phyloP scores from a whole-genome alignment of 2,888 invertebrate genomes.

The Peribatodes rhomboidaria region DNA sequence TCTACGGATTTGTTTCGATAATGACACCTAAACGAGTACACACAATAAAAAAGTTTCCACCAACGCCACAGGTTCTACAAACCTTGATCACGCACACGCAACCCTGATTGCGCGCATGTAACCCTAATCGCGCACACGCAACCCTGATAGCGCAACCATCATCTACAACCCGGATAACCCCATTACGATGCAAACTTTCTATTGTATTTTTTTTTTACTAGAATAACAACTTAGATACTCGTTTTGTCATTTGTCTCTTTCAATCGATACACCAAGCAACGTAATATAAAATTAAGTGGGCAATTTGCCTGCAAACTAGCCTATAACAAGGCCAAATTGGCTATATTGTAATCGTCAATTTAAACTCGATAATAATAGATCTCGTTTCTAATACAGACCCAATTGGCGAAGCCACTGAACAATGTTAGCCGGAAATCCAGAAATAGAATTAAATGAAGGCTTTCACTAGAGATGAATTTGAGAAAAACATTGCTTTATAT shows the following conservation, averaged over 20 bases:
- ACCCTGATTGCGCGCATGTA: no score
- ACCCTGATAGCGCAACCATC: no score
- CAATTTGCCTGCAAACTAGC: slow-evolving; percentile 66
- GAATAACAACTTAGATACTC: not conserved
- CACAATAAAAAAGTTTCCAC: no score
- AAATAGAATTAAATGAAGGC: not conserved
- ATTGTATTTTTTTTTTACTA: no score
- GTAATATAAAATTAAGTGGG: slow-evolving; percentile 61
- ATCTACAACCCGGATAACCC: no score
- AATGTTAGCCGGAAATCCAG: slow-evolving; percentile 3
- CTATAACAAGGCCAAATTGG: slow-evolving; percentile 58
- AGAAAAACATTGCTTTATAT: no score
- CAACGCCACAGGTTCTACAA: no score
- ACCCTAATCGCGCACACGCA: no score
- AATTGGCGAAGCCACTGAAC: slow-evolving; percentile 16
- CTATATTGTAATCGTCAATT: slow-evolving; percentile 60
- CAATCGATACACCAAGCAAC: slow-evolving; percentile 44
- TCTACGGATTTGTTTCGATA: no score
- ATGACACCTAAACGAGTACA: no score
- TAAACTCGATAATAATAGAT: slow-evolving; percentile 56
- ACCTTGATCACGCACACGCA: no score
- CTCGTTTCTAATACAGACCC: slow-evolving; percentile 52
- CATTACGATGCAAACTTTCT: no score
- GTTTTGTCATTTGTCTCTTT: slow-evolving; percentile 23
- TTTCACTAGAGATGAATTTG: not conserved